phyloP scores from a whole-genome alignment of 2,113 vertebrate species.

The Elephas maximus region DNA sequence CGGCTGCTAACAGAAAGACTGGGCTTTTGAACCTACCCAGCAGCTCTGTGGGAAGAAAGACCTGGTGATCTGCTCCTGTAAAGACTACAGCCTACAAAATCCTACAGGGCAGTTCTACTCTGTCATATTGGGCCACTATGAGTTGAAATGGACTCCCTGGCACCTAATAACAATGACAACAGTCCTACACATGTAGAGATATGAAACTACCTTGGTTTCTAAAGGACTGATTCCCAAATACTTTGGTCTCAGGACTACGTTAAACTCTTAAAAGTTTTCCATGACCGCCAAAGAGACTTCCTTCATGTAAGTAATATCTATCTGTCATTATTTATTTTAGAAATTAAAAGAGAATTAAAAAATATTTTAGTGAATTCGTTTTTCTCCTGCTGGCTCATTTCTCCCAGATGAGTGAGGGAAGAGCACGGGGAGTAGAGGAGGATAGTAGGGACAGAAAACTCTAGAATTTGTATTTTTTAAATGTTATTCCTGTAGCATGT shows the following conservation, averaged over 20 bases:
- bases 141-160: too few relatives aligned
- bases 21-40: too few relatives aligned
- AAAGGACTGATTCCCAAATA: not conserved
- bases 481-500: not conserved
- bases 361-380: not conserved
- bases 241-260: not conserved
- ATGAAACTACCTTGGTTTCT: not conserved
- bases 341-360: not conserved
- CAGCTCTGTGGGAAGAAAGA: too few relatives aligned
- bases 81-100: not conserved
- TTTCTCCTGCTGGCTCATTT: not conserved
- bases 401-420: not conserved
- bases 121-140: too few relatives aligned
- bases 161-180: not conserved
- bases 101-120: too few relatives aligned
- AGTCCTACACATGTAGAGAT: not conserved
- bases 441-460: not conserved
- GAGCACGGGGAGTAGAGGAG: not conserved
- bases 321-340: not conserved
- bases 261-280: not conserved
- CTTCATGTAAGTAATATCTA: not conserved
- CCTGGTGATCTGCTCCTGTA: not conserved
- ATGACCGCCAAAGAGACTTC: not conserved
- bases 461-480: slow-evolving; percentile 5
- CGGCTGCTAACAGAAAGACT: too few relatives aligned